Evolutionary conservation across 2,888 invertebrate genomes (phyloP).

Genomic region (Eupeodes luniger): DNA sequence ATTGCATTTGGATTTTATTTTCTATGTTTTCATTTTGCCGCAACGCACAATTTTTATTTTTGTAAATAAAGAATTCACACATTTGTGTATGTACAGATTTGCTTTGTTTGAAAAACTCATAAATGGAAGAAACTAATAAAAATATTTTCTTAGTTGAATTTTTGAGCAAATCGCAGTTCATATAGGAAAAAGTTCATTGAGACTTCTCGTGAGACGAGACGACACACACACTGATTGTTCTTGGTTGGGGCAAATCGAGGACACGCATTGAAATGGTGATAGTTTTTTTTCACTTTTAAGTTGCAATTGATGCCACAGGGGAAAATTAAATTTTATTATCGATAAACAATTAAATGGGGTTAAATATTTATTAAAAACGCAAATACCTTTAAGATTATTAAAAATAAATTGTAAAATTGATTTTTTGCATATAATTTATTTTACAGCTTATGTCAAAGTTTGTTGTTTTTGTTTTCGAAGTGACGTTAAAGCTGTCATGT

Average conservation of each 20-base stretch:
- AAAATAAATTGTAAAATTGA: constrained; percentile 69
- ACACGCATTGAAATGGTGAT: constrained; percentile 27
- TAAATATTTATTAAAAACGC: background rate
- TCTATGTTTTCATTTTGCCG: background rate
- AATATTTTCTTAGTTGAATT: background rate
- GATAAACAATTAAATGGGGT: background rate
- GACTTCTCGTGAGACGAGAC: constrained; percentile 1
- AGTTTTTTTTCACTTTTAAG: background rate
- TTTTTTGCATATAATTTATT: constrained; percentile 65
- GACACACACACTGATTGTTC: constrained; percentile 28
- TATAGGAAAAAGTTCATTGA: constrained; percentile 6
- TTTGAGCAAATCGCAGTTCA: background rate
- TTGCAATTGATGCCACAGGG: background rate
- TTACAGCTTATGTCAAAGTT: constrained; percentile 60
- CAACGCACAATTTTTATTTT: background rate
- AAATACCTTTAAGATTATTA: constrained; percentile 53
- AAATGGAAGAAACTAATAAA: background rate
- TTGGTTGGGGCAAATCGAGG: constrained; percentile 47
- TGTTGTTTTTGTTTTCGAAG: constrained; percentile 61
- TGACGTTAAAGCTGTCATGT: constrained; percentile 8
- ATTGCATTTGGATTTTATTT: constrained; percentile 16
- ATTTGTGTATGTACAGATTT: background rate
- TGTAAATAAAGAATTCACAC: background rate
- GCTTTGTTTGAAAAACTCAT: background rate
- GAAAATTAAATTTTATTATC: background rate